These are phyloP conservation scores for Nothura maculosa DNA, from an alignment of 2,797 vertebrate species.

Conservation along the genomic window DNA sequence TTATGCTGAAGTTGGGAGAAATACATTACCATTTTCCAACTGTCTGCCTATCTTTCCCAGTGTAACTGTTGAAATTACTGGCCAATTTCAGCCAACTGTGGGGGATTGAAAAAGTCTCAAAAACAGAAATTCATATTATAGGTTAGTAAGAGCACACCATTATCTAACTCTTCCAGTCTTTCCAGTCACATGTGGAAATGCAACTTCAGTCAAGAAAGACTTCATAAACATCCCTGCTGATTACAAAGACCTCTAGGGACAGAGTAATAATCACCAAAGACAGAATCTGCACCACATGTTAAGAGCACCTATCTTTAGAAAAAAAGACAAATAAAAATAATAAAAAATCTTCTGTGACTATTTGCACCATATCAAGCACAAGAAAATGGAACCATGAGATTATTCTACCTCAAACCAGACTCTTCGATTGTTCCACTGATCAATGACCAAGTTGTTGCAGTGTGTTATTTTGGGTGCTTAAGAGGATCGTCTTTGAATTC, in stretches of 20 bases:
- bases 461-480: not conserved
- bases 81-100: not conserved
- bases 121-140: not conserved
- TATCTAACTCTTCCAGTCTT: too few species aligned
- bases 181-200: not conserved
- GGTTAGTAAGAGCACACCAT: not conserved
- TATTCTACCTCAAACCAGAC: not conserved
- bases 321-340: not conserved
- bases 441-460: not conserved
- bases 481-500: rapidly evolving
- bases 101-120: not conserved
- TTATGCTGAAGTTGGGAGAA: not conserved
- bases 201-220: not conserved
- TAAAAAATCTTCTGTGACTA: not conserved
- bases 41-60: not conserved
- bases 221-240: not conserved
- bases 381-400: not conserved
- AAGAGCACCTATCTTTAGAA: not conserved
- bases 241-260: not conserved
- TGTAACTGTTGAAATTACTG: not conserved
- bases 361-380: not conserved
- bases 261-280: not conserved
- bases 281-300: not conserved
- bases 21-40: not conserved
- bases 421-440: not conserved